Conservation (phyloP, 2,888 invertebrate species). For the Orthonychiurus folsomi region DNA sequence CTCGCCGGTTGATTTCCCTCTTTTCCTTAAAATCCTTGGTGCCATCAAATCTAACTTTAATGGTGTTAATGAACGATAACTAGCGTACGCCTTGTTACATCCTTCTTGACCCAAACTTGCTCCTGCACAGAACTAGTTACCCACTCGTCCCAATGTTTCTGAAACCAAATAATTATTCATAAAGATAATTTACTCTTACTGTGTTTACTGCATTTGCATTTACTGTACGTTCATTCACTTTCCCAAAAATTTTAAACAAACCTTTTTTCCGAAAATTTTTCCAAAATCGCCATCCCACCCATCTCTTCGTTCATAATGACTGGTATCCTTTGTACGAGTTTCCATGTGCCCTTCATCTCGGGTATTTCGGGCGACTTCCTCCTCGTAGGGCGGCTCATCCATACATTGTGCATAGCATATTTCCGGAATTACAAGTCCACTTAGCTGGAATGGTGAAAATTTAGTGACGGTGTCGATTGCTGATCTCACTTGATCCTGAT, state of each 20-base stretch:
- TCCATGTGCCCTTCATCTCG: constrained; percentile 1
- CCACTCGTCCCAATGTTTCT: no score
- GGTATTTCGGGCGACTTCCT: neutral
- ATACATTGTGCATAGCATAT: neutral
- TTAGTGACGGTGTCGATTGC: neutral
- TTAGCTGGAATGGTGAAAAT: neutral
- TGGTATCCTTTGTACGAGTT: no score
- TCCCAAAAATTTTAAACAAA: constrained; percentile 1
- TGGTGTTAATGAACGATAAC: neutral
- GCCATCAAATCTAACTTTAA: neutral
- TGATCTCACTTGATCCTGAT: neutral
- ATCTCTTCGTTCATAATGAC: no score
- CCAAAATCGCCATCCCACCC: no score
- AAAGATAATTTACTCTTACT: no score
- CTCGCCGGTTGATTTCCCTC: neutral
- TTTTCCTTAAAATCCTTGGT: neutral
- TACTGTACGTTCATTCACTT: neutral
- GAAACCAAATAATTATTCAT: no score
- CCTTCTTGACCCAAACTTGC: neutral
- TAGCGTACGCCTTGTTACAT: neutral
- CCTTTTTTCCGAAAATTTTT: no score
- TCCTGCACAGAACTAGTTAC: neutral
- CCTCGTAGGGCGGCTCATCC: neutral
- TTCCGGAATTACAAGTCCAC: neutral
- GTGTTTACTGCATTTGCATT: neutral